These are phyloP conservation scores for Drosophila ogumai DNA, from an alignment of 1,140 invertebrate species.

Conservation along the genomic window DNA sequence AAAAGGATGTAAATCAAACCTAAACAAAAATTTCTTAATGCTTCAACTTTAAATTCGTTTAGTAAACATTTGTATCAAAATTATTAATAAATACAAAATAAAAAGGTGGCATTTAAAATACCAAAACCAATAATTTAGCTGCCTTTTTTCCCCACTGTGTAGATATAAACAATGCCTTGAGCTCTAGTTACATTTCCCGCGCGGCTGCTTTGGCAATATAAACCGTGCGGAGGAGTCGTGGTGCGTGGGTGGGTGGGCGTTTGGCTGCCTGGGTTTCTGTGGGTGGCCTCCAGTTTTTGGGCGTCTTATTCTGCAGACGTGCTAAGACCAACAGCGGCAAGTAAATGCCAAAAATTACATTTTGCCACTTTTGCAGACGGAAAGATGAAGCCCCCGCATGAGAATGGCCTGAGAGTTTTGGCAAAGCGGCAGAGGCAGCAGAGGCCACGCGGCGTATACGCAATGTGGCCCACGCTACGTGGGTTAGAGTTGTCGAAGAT, in stretches of 20 bases:
- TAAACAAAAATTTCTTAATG: neutral
- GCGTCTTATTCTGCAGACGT: slow-evolving; percentile 42
- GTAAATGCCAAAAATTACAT: slow-evolving; percentile 83
- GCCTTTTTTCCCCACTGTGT: slow-evolving; percentile 11
- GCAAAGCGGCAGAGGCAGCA: neutral
- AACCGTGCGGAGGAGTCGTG: slow-evolving; percentile 22
- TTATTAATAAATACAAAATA: neutral
- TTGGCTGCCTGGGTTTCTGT: slow-evolving; percentile 5
- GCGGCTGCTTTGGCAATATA: slow-evolving; percentile 51
- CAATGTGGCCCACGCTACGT: slow-evolving; percentile 60
- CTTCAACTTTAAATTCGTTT: too few relatives aligned
- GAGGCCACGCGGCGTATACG: slow-evolving; percentile 59
- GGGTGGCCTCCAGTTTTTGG: slow-evolving; percentile 3
- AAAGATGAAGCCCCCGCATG: slow-evolving; percentile 56
- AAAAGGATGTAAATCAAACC: neutral
- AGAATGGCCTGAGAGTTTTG: slow-evolving; percentile 20
- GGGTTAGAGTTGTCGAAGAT: slow-evolving; percentile 76
- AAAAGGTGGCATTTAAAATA: too few relatives aligned
- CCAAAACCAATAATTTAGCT: neutral
- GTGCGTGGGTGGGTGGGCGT: slow-evolving; percentile 12
- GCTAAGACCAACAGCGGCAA: slow-evolving; percentile 49
- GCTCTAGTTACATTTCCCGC: slow-evolving; percentile 46
- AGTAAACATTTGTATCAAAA: neutral
- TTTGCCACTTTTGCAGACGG: slow-evolving; percentile 79
- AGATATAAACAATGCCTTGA: slow-evolving; percentile 53